These are phyloP conservation scores for Argyra leucocephala DNA, from an alignment of 2,888 invertebrate species.

Conservation along the genomic window DNA sequence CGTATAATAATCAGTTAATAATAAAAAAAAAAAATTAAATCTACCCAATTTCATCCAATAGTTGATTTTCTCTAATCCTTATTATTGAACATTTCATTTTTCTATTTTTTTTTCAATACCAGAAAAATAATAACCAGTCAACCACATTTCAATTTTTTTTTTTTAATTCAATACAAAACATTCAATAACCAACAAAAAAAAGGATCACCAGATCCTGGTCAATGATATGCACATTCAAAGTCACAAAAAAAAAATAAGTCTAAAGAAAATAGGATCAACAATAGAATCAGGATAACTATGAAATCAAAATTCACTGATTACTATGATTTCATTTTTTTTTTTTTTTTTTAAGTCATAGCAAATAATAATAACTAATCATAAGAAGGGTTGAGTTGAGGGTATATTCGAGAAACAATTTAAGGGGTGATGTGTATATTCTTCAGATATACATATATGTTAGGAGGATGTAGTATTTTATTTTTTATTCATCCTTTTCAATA, in stretches of 20 bases:
- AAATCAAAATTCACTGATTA: neutral
- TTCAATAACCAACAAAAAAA: neutral
- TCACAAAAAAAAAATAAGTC: too few relatives aligned
- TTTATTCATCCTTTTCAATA: neutral
- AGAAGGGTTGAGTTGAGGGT: neutral
- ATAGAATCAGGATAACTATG: neutral
- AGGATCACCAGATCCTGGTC: neutral
- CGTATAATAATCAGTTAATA: too few relatives aligned
- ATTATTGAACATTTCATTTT: neutral
- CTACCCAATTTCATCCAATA: too few relatives aligned
- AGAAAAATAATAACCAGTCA: slow-evolving; percentile 1
- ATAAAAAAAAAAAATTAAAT: too few relatives aligned
- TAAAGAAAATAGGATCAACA: neutral
- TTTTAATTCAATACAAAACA: neutral
- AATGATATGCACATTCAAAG: slow-evolving; percentile 2
- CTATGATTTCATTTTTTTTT: neutral
- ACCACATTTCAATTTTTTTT: neutral
- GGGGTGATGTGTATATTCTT: neutral
- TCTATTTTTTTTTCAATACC: neutral
- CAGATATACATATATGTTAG: neutral
- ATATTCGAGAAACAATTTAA: neutral
- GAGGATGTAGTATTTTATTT: neutral
- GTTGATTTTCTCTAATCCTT: neutral
- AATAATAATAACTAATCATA: neutral
- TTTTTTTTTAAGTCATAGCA: neutral